These are phyloP conservation scores for Bergia puertoricense DNA, from an alignment of 92 coral and sea anemone genomes.

Conservation along the genomic window DNA sequence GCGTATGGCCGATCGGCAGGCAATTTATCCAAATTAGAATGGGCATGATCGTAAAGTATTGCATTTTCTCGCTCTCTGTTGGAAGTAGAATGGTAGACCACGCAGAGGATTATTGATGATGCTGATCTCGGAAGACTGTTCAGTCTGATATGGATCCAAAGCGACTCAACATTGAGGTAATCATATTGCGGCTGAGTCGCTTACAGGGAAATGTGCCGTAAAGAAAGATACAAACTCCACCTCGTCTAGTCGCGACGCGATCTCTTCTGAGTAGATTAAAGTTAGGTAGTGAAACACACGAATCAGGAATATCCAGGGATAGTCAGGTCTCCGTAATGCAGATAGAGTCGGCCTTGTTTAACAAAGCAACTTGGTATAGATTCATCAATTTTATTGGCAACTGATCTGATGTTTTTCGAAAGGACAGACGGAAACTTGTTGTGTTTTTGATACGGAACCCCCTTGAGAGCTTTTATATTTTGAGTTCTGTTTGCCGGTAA, in stretches of 20 bases:
- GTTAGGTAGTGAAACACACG: constrained; percentile 13
- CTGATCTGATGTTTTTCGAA: no score
- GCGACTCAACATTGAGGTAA: constrained; percentile 35
- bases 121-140: constrained; percentile 45
- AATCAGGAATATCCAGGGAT: background rate
- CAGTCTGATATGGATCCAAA: constrained; percentile 39
- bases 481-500: no score
- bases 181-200: constrained; percentile 38
- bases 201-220: constrained; percentile 38
- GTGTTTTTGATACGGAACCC: no score
- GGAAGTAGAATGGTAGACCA: constrained; percentile 42
- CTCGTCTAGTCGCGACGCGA: constrained; percentile 33
- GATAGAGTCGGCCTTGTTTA: no score
- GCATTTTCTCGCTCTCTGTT: constrained; percentile 15
- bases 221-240: constrained; percentile 47
- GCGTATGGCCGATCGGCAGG: constrained; percentile 42
- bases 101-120: constrained; percentile 42
- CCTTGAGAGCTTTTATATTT: no score
- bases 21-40: constrained; percentile 31
- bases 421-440: no score
- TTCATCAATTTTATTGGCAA: no score
- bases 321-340: no score
- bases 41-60: background rate
- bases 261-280: constrained; percentile 46
- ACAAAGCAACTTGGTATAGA: no score